phyloP scores from a whole-genome alignment of 2,113 vertebrate genomes.

The Lichenostomus cassidix region DNA sequence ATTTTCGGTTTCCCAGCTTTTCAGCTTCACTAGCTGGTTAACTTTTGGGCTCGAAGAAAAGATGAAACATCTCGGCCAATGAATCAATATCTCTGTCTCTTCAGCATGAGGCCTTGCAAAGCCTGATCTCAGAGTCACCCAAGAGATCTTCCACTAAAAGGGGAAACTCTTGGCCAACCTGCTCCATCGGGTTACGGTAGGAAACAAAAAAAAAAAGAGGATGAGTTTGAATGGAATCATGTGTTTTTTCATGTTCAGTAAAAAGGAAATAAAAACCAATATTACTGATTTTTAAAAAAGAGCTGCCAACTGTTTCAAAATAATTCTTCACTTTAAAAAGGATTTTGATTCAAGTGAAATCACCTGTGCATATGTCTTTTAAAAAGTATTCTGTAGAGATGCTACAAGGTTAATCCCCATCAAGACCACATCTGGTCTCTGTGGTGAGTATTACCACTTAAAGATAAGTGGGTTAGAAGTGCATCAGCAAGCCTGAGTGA shows the following conservation, averaged over 20 bases:
- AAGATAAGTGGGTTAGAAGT: not conserved
- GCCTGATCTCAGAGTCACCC: not conserved
- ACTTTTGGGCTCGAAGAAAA: not conserved
- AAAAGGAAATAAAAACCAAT: not conserved
- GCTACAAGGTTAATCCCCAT: not conserved
- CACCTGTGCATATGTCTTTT: not conserved
- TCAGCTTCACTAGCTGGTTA: not conserved
- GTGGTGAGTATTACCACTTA: not conserved
- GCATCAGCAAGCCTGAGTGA: not conserved
- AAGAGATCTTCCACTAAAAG: not conserved
- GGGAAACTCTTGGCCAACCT: not conserved
- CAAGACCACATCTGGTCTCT: not conserved
- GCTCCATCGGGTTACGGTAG: not conserved
- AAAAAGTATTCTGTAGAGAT: not conserved
- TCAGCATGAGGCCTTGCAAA: not conserved
- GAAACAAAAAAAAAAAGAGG: not conserved
- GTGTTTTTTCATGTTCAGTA: not conserved
- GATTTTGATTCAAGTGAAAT: not conserved
- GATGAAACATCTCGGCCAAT: not conserved
- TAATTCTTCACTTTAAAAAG: not conserved
- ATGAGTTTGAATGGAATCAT: not conserved
- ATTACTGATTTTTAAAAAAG: not conserved
- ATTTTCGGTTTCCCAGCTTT: not conserved
- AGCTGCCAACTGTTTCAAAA: not conserved
- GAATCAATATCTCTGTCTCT: not conserved